Evolutionary conservation across 2,797 vertebrate species (phyloP).

Genomic region (Coregonus ussuriensis): DNA sequence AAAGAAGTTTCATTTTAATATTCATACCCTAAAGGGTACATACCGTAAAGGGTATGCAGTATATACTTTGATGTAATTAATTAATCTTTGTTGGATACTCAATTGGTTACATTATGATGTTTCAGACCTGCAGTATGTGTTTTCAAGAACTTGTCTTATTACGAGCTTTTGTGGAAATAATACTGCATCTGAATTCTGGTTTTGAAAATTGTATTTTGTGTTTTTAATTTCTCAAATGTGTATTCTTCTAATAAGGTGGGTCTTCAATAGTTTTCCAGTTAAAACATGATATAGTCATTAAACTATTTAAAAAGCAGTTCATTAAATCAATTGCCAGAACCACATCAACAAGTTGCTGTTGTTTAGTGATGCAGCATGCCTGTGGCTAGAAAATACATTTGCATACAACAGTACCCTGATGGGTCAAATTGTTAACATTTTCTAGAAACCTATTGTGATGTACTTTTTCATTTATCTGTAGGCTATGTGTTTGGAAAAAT

Average conservation of each 20-base stretch:
- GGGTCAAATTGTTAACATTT: constrained; percentile 46
- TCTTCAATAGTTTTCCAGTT: constrained; percentile 17
- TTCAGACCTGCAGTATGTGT: not conserved
- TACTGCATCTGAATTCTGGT: constrained; percentile 41
- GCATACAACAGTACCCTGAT: constrained; percentile 27
- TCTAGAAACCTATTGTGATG: constrained; percentile 40
- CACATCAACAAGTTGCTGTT: constrained; percentile 11
- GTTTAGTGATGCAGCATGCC: constrained; percentile 47
- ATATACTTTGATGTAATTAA: no score
- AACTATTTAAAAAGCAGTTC: constrained; percentile 22
- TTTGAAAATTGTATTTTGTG: constrained; percentile 43
- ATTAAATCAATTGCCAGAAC: constrained; percentile 35
- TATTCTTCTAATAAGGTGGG: constrained; percentile 37
- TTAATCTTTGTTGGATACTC: constrained; percentile 14
- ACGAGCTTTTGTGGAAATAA: constrained; percentile 46
- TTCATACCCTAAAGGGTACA: constrained; percentile 11
- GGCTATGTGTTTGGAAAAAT: constrained; percentile 19
- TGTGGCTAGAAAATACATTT: constrained; percentile 43
- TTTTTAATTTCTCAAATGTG: constrained; percentile 33
- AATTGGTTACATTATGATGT: constrained; percentile 9
- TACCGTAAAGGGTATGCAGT: not conserved
- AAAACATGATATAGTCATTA: not conserved
- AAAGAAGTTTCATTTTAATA: constrained; percentile 24
- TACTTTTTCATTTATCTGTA: constrained; percentile 28
- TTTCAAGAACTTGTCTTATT: constrained; percentile 44